Conservation (phyloP, 2,113 vertebrate species). For the Cyanistes caeruleus region DNA sequence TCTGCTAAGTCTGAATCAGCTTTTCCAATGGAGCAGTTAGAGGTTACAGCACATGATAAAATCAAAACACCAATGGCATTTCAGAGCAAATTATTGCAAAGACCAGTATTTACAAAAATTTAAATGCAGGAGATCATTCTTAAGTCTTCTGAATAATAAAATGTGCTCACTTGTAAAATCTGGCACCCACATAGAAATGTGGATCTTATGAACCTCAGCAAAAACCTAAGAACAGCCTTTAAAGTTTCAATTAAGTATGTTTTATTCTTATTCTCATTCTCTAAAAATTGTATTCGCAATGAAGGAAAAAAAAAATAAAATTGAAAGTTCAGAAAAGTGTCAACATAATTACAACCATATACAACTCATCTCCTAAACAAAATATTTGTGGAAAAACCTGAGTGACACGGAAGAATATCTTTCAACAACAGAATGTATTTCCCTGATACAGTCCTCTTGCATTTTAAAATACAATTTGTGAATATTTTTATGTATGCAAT, state of each 20-base stretch:
- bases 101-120: neutral
- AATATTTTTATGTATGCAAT: neutral
- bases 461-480: neutral
- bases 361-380: neutral
- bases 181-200: neutral
- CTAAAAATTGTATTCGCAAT: neutral
- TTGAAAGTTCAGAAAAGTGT: neutral
- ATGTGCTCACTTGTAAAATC: neutral
- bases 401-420: neutral
- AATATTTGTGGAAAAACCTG: neutral
- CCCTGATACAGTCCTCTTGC: neutral
- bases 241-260: neutral
- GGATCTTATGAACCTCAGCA: neutral
- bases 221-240: neutral
- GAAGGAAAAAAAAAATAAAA: neutral
- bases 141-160: neutral
- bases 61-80: neutral
- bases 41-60: neutral
- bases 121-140: neutral
- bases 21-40: neutral
- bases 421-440: neutral
- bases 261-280: neutral
- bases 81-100: neutral
- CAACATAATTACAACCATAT: neutral
- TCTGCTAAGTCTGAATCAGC: conserved; percentile 12